phyloP scores from a whole-genome alignment of 2,113 vertebrate genomes.

The Damaliscus lunatus region DNA sequence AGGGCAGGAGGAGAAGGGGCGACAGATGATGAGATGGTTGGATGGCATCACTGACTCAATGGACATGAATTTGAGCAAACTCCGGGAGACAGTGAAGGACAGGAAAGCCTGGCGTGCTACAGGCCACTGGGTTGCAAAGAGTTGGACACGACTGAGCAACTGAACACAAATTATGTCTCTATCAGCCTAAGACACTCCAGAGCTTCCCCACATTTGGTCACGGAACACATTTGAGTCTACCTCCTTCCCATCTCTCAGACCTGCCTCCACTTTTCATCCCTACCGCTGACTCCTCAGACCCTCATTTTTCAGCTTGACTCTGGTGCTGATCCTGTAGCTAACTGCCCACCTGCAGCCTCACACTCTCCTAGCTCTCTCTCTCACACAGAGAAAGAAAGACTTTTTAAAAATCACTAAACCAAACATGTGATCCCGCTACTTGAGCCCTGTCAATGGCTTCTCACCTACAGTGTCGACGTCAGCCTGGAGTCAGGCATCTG shows the following conservation, averaged over 20 bases:
- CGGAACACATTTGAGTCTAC: neutral
- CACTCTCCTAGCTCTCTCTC: neutral
- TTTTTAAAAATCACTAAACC: neutral
- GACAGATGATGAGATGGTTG: neutral
- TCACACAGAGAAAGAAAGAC: neutral
- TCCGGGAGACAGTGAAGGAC: neutral
- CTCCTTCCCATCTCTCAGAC: neutral
- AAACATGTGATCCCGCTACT: neutral
- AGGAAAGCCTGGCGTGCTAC: neutral
- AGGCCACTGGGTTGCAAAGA: neutral
- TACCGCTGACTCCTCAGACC: too few species aligned
- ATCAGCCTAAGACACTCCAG: neutral
- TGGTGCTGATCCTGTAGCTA: too few species aligned
- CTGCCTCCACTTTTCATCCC: neutral
- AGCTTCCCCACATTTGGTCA: neutral
- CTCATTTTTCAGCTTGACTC: neutral
- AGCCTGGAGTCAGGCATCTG: neutral
- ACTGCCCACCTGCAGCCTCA: neutral
- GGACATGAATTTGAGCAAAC: neutral
- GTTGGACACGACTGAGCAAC: neutral
- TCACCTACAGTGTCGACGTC: neutral
- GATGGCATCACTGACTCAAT: neutral
- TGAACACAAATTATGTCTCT: neutral
- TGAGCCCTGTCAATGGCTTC: neutral
- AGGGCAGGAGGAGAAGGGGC: neutral